Percentiles rank a stretch among this genome's conserved stretches.
Conservation (phyloP, 2,888 invertebrate genomes). For the Abrostola tripartita region DNA sequence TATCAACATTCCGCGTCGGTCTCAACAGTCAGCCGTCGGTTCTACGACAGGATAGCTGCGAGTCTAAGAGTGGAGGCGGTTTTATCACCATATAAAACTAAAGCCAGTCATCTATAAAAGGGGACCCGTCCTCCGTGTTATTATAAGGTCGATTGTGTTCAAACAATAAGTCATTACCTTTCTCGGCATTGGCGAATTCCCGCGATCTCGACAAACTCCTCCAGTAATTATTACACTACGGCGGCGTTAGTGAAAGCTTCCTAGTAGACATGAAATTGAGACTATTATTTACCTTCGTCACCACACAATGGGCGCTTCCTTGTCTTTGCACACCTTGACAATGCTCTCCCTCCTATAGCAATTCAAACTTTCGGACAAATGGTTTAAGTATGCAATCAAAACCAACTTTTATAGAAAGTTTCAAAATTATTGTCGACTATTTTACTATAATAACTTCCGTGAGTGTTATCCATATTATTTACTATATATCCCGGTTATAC, state of each 20-base stretch:
- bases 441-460: too few species aligned
- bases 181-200: conserved; percentile 63
- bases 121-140: conserved; percentile 47
- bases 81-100: conserved; percentile 57
- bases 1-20: conserved; percentile 72
- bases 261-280: conserved; percentile 66
- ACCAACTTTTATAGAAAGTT: conserved; percentile 28
- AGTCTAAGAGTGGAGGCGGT: conserved; percentile 41
- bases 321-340: conserved; percentile 20
- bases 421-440: too few species aligned
- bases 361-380: conserved; percentile 32
- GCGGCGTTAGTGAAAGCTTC: conserved; percentile 76
- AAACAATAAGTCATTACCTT: conserved; percentile 75
- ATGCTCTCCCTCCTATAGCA: conserved; percentile 11
- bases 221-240: conserved; percentile 66
- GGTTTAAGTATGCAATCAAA: conserved; percentile 27
- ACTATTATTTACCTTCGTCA: conserved; percentile 57
- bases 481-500: too few species aligned
- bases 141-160: conserved; percentile 69
- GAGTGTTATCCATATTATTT: too few species aligned
- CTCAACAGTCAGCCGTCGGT: conserved; percentile 63
- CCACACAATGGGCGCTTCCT: conserved; percentile 43
- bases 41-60: conserved; percentile 51
- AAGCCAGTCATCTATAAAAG: conserved; percentile 36
- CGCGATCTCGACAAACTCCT: conserved; percentile 70